Conservation (phyloP, 2,797 vertebrate genomes). For the Rousettus madagascariensis region DNA sequence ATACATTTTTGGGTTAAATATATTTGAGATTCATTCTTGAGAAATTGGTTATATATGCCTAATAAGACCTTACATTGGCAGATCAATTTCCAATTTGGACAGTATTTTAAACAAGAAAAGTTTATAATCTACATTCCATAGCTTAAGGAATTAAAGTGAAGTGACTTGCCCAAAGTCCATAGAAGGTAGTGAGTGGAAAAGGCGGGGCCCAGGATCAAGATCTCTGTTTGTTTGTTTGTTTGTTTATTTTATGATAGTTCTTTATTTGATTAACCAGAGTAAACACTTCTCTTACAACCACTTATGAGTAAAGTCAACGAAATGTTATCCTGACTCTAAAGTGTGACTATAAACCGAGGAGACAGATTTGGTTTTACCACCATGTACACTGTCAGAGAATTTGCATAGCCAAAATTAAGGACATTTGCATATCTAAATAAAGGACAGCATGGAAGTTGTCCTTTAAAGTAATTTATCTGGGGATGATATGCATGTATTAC, state of each 20-base stretch:
- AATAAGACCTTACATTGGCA: neutral
- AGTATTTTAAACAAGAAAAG: neutral
- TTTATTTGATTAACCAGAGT: neutral
- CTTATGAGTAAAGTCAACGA: neutral
- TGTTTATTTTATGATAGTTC: neutral
- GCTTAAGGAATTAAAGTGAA: neutral
- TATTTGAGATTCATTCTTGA: neutral
- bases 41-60: neutral
- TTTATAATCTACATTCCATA: neutral
- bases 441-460: neutral
- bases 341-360: neutral
- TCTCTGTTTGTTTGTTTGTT: neutral
- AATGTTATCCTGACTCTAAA: neutral
- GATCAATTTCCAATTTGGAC: neutral
- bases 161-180: neutral
- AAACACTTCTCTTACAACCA: neutral
- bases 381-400: neutral
- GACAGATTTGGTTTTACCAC: neutral
- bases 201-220: neutral
- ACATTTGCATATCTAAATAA: neutral
- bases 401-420: neutral
- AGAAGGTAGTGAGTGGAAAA: neutral
- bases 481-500: neutral
- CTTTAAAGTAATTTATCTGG: neutral
- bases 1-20: neutral